A percentile compares a stretch with the other conserved stretches of the same genome.
phyloP scores from a whole-genome alignment of 2,797 vertebrate species.

The Capromys pilorides region DNA sequence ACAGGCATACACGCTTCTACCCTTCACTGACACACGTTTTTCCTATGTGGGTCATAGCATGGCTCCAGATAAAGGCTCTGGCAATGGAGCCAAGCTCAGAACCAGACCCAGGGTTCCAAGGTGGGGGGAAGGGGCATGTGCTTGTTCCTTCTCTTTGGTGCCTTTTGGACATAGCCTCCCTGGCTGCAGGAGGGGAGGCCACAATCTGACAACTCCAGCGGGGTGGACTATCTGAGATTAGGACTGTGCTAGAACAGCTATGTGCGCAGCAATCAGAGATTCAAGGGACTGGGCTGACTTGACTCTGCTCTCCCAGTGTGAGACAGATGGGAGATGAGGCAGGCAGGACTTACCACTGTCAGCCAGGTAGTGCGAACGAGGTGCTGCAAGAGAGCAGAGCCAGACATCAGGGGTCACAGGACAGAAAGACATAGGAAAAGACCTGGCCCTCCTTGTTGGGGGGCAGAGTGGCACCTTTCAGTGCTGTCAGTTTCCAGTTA shows the following conservation, averaged over 20 bases:
- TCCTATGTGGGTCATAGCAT: not conserved
- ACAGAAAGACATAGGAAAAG: not conserved
- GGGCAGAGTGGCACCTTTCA: not conserved
- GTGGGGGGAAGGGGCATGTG: not conserved
- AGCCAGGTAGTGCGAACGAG: constrained; percentile 90
- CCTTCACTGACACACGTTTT: not conserved
- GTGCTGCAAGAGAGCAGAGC: constrained; percentile 89
- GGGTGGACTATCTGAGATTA: not conserved
- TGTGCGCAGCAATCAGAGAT: not conserved
- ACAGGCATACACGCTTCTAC: not conserved
- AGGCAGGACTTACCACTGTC: constrained; percentile 92
- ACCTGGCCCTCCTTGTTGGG: not conserved
- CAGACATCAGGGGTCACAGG: constrained; percentile 18
- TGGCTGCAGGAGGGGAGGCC: not conserved
- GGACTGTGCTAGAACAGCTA: not conserved
- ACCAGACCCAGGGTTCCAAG: not conserved
- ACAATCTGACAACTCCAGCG: not conserved
- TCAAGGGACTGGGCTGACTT: not conserved
- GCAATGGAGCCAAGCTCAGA: not conserved
- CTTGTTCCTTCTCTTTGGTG: not conserved
- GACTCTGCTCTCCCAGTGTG: not conserved
- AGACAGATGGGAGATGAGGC: not conserved
- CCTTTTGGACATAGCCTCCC: not conserved
- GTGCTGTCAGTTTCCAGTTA: not conserved
- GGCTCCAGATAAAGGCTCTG: constrained; percentile 3